Base-by-base conservation (phyloP, 2,888 invertebrate species). In the Macroteleia sp. region DNA sequence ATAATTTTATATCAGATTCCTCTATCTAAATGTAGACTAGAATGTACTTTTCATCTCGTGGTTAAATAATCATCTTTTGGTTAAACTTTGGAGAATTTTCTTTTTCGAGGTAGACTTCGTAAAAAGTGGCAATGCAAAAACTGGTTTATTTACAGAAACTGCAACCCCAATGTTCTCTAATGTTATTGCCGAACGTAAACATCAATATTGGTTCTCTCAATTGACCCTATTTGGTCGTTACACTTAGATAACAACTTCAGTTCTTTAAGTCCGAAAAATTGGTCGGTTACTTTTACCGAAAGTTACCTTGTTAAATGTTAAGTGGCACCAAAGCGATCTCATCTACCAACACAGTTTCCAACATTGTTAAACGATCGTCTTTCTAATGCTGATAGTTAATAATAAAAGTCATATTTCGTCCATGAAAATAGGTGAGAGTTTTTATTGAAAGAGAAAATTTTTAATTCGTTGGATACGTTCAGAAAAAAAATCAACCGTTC, bases 121-220 rank as follows among this genome's bases (percentile, higher is more conserved):
- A 34, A 22, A 52, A 52, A 34, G 9, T 20, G 19, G 41, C 17
- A 56, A 42, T 32, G 36, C 25, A n/a, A 19, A 36, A 20, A 42
- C 41, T 42, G 22, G 52, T 52, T 64, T 25, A 64, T 52, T 52
- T 52, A 42, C 32, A 44, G 17, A 62, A 17, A 4, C 48, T 19
- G 22, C 32, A 41, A 34, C 34, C 34, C 59, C 32, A 6, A 16
- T 19, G 57, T 66, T 28, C 56, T 56, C 44, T 36, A 57, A 57
- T 48, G 36, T 57, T 46, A 30, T 34, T 44, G 48, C 19, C 57
- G 39, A 67, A 67, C 56, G 14, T 56, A 67, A 67, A 67, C 57
- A 57, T 67, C 57, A 39, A 48, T 57, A 41, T 48, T 32, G 56
- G 57, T 41, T 28, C 41, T 34, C 42, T n/a, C 41, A 42, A 54